These are phyloP conservation scores for Rhagologus leucostigma DNA, from an alignment of 2,113 vertebrate species.

Conservation along the genomic window DNA sequence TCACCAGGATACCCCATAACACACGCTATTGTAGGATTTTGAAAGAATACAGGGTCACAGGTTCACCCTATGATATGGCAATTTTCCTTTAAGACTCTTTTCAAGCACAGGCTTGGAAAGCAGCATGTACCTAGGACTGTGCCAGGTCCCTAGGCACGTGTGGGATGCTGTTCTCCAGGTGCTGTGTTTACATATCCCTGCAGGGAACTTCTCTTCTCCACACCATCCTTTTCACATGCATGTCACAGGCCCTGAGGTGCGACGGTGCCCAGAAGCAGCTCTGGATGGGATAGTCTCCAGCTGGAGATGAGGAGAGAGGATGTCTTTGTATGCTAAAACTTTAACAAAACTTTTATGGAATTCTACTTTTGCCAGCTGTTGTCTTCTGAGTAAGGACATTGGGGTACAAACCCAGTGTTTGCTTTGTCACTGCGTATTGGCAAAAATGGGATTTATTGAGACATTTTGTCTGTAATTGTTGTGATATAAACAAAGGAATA, in stretches of 20 bases:
- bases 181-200: background rate
- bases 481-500: background rate
- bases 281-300: background rate
- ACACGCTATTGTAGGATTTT: background rate
- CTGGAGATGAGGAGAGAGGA: background rate
- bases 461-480: background rate
- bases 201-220: background rate
- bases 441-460: background rate
- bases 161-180: background rate
- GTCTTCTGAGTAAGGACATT: background rate
- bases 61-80: background rate
- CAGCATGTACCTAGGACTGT: rapidly evolving
- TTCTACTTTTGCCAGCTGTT: background rate
- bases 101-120: background rate
- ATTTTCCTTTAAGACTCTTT: background rate
- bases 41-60: background rate
- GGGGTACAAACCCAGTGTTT: background rate
- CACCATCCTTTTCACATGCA: background rate
- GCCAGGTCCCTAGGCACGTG: rapidly evolving
- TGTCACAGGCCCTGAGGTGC: background rate
- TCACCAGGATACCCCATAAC: background rate
- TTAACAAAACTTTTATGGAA: background rate
- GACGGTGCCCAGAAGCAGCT: background rate
- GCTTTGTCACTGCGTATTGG: background rate
- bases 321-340: background rate